Base-by-base conservation (phyloP, 30 jellyfish, hydroid and myxozoan species). In the Pseudorhiza aurosa region DNA sequence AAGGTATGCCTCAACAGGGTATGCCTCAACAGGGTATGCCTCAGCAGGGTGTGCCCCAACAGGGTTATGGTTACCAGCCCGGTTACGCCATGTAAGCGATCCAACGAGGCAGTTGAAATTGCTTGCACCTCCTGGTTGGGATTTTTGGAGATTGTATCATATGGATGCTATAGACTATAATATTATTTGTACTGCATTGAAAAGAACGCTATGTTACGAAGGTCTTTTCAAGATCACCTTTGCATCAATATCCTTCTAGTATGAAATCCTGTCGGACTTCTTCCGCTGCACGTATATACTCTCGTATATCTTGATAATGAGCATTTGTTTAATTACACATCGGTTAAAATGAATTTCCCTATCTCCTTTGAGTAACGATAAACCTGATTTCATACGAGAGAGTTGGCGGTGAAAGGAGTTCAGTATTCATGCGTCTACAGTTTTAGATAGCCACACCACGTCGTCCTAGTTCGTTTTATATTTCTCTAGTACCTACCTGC, bases 41-140 rank as follows among this genome's bases (percentile, higher is more conserved):
- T 0, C 96, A 58, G 43, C 88, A 76, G 58, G 77, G 50, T 14
- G 40, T 60, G 79, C 83, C 91, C 4, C 88, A 58, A 32, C 88
- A 76, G 22, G 75, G 74, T 6, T 84, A 71, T 56, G 95, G 95
- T 10, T 84, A 11, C 84, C 95, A 84, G 44, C 95, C 95, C 35
- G 95, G 95, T n/a, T 84, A 71, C 32, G 95, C 88, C 45, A 84
- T 84, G 95, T 84, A 84, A 45, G 12, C 9, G 36, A 12, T 53
- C 37, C 29, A 21, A 10, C 2, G 24, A 53, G 36, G 36, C 36
- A 2, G 36, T 53, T 22, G 5, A 2, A 9, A 10, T 19, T 53
- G 19, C 35, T 53, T 7, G 14, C 22, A 53, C 35, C 8, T 3
- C 8, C 10, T 53, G 12, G 7, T 39, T 39, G 67, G 86, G 86